Conservation (phyloP, 1,140 invertebrate genomes). For the Myzus persicae region DNA sequence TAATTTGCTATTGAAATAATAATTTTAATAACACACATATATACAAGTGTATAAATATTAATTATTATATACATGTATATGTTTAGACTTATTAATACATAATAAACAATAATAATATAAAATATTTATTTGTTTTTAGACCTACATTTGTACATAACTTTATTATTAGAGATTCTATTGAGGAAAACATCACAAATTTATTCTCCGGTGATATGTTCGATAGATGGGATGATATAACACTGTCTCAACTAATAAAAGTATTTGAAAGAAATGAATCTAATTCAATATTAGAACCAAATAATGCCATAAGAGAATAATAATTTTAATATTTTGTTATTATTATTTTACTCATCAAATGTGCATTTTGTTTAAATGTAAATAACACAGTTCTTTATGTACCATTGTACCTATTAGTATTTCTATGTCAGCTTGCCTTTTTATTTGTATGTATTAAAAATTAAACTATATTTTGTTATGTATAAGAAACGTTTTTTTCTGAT, state of each 20-base stretch:
- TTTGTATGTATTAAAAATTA: neutral
- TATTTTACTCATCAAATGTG: neutral
- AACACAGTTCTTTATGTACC: neutral
- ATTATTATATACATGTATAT: neutral
- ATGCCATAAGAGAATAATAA: neutral
- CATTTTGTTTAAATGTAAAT: neutral
- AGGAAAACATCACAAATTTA: slow-evolving; percentile 38
- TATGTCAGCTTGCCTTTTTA: neutral
- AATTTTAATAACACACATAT: neutral
- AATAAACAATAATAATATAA: neutral
- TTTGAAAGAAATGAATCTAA: slow-evolving; percentile 43
- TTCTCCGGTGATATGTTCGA: neutral
- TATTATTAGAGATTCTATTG: slow-evolving; percentile 36
- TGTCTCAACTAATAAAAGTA: slow-evolving; percentile 32
- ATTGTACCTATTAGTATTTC: too few relatives aligned
- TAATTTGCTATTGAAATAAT: neutral
- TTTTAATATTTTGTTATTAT: neutral
- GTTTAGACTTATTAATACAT: neutral
- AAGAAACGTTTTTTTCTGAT: neutral
- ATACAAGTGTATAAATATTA: neutral
- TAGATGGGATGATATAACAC: slow-evolving; percentile 37
- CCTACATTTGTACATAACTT: slow-evolving; percentile 50
- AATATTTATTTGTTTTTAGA: slow-evolving; percentile 16
- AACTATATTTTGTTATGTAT: neutral
- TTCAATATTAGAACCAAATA: neutral